Evolutionary conservation across 2,113 vertebrate species (phyloP), one percentile per base, ranked within the genome.

Genomic region (Dinomys branickii): DNA sequence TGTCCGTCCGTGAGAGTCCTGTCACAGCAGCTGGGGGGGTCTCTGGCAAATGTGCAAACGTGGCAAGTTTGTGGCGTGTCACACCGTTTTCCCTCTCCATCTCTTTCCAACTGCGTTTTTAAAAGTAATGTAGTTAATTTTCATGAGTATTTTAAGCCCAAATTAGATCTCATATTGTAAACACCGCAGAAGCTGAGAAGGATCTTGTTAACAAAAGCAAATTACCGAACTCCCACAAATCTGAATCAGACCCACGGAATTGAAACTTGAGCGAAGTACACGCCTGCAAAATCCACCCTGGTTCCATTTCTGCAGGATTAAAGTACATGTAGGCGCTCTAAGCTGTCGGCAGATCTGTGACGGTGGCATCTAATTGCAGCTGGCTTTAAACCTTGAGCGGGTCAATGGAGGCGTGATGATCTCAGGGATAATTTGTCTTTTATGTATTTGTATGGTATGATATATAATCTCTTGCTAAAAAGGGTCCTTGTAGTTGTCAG

Each of bases 401-500:
- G 98, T 98, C 98, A 98, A 38, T 69, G 97, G 97, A 98, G 97
- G 97, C 96, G 86, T 35, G 73, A 52, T 96, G 94, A 97, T 96
- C 98, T 98, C 94, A 95, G 97, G 97, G 96, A 97, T 98, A 97
- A 97, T 98, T 98, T 98, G 97, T 98, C 97, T 97, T 97, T 98
- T 96, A 97, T 98, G 81, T 97, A 97, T 98, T 98, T 98, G 97
- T 86, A 61, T 97, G 94, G 96, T 91, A 95, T 98, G 98, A 98
- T 98, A 96, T 96, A 98, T 98, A 98, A 98, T 98, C 90, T 88
- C 96, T 95, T 54, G 59, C 95, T 97, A 97, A 95, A 96, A 97
- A 97, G 97, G 97, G 98, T 97, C 98, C 98, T 98, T 98, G 98
- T 98, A 97, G 97, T 85, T 98, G 98, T 98, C 98, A 98, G 98